Evolutionary conservation across 2,888 invertebrate genomes (phyloP).

Genomic region (Camptogramma bilineatum): DNA sequence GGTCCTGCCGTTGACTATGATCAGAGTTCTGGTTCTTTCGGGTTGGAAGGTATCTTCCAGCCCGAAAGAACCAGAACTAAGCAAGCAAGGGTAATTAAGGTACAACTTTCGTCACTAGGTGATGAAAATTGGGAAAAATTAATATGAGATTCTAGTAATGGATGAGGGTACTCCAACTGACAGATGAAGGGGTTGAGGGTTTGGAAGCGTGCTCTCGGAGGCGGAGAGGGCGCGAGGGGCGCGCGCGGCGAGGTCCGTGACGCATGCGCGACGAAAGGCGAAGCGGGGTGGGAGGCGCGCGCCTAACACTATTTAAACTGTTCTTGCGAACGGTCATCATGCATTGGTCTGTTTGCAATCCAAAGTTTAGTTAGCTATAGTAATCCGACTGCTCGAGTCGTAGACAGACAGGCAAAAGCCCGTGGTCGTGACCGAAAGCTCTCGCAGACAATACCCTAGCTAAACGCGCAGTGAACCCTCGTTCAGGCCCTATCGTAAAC

Average conservation of each 20-base stretch:
- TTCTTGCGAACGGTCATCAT: slow-evolving; percentile 87
- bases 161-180: slow-evolving; percentile 26
- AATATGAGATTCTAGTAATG: slow-evolving; percentile 1
- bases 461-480: slow-evolving; percentile 82
- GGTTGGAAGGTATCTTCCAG: not conserved
- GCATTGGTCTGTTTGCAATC: slow-evolving; percentile 90
- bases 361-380: slow-evolving; percentile 86
- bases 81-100: too few relatives aligned
- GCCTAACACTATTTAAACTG: slow-evolving; percentile 87
- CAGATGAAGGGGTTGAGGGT: slow-evolving; percentile 31
- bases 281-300: slow-evolving; percentile 84
- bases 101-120: not conserved
- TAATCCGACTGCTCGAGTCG: slow-evolving; percentile 84
- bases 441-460: slow-evolving; percentile 84
- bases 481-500: slow-evolving; percentile 81
- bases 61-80: not conserved
- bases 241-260: slow-evolving; percentile 76
- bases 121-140: slow-evolving; percentile 9
- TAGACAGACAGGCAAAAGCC: slow-evolving; percentile 86
- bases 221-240: slow-evolving; percentile 50
- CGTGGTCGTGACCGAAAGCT: slow-evolving; percentile 86
- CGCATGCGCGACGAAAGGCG: slow-evolving; percentile 87
- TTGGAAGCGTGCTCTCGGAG: slow-evolving; percentile 19
- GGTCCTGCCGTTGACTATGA: not conserved
- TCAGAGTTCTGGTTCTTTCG: too few relatives aligned